Evolutionary conservation across 2,888 invertebrate genomes (phyloP).

Genomic region (Melipona bicolor): DNA sequence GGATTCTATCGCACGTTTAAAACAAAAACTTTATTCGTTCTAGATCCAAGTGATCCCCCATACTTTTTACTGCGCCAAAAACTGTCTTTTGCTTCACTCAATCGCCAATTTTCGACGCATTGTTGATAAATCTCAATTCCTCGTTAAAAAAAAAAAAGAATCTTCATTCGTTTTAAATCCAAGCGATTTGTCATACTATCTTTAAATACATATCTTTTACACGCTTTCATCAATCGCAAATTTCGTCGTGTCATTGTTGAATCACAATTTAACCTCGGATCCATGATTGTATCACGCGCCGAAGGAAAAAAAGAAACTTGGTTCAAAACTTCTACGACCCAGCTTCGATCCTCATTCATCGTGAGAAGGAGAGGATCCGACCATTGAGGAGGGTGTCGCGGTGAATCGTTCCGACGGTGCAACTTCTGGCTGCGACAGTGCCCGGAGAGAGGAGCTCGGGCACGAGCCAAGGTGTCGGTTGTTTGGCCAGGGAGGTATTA

Average conservation of each 20-base stretch:
- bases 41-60: too few relatives aligned
- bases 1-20: too few relatives aligned
- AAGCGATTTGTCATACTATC: neutral
- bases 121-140: too few relatives aligned
- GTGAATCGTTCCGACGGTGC: conserved; percentile 22
- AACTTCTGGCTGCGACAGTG: conserved; percentile 54
- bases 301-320: neutral
- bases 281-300: neutral
- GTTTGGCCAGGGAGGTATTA: conserved; percentile 66
- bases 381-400: conserved; percentile 1
- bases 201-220: neutral
- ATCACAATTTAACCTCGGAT: too few relatives aligned
- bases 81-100: too few relatives aligned
- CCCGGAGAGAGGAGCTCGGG: conserved; percentile 35
- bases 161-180: neutral
- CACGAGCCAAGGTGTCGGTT: conserved; percentile 63
- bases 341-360: too few relatives aligned
- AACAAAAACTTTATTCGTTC: too few relatives aligned
- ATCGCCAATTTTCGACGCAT: too few relatives aligned
- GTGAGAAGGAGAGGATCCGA: neutral
- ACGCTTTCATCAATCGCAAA: neutral
- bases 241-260: too few relatives aligned
- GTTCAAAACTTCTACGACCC: neutral
- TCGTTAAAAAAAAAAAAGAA: too few relatives aligned
- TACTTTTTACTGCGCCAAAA: too few relatives aligned